Conservation (phyloP, 2,113 vertebrate genomes). For the Anguilla rostrata region DNA sequence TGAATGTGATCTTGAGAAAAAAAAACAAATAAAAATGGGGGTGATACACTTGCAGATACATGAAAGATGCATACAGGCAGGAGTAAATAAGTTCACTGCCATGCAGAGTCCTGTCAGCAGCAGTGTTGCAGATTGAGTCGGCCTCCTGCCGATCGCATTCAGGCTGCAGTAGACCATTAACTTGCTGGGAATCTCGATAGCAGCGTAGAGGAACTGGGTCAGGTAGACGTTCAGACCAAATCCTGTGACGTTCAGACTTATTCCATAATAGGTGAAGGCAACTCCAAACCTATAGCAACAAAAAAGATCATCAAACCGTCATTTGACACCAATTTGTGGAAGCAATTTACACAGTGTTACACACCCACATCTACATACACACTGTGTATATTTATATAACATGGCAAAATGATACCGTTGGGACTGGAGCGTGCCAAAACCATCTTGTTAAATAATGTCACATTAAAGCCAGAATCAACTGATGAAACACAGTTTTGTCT, state of each 20-base stretch:
- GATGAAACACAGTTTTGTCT: no score
- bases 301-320: not conserved
- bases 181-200: conserved; percentile 61
- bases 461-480: no score
- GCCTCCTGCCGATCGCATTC: conserved; percentile 4
- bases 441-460: no score
- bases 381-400: no score
- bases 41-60: not conserved
- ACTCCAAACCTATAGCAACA: not conserved
- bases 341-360: no score
- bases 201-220: conserved; percentile 63
- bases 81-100: not conserved
- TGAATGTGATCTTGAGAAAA: no score
- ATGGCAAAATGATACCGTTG: no score
- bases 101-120: not conserved
- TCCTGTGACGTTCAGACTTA: conserved; percentile 56
- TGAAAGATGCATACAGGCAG: conserved; percentile 51
- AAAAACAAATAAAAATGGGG: no score
- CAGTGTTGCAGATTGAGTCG: not conserved
- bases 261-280: conserved; percentile 60
- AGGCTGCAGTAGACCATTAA: conserved; percentile 37
- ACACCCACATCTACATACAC: no score
- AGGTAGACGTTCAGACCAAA: conserved; percentile 64
- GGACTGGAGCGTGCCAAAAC: no score
- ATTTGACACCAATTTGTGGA: not conserved